Evolutionary conservation across 2,888 invertebrate genomes (phyloP).

Genomic region (Orgyia antiqua): DNA sequence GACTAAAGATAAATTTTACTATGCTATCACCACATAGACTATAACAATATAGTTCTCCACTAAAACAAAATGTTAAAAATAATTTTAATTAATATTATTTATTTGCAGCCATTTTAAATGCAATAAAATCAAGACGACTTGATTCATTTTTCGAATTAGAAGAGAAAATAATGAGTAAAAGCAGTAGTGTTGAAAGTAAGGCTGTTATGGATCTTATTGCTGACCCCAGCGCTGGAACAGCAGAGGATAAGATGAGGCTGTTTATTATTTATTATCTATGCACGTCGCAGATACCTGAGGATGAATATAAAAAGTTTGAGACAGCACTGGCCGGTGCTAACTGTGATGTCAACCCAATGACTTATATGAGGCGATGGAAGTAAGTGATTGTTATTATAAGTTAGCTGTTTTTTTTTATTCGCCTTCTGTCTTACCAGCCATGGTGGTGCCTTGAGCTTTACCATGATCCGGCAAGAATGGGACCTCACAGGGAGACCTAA

Average conservation of each 20-base stretch:
- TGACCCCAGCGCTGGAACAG: constrained; percentile 91
- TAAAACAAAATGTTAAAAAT: no score
- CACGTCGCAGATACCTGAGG: constrained; percentile 86
- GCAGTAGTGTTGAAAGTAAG: constrained; percentile 84
- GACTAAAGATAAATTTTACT: no score
- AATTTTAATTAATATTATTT: no score
- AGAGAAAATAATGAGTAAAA: constrained; percentile 97
- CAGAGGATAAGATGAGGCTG: constrained; percentile 94
- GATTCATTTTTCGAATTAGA: constrained; percentile 98
- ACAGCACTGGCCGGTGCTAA: constrained; percentile 87
- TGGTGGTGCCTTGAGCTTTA: no score
- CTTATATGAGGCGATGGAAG: constrained; percentile 97
- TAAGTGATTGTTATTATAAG: no score
- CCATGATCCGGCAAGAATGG: no score
- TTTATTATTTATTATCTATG: constrained; percentile 96
- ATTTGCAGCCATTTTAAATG: constrained; percentile 86
- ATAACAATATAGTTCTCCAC: no score
- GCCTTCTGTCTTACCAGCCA: no score
- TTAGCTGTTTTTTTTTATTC: no score
- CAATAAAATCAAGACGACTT: constrained; percentile 91
- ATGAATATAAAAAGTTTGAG: constrained; percentile 91
- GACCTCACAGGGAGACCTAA: no score
- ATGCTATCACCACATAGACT: no score
- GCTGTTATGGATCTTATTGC: constrained; percentile 91
- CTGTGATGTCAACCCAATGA: constrained; percentile 90